These are phyloP conservation scores for Rhodinocichla rosea DNA, from an alignment of 2,113 vertebrate genomes.

Conservation along the genomic window DNA sequence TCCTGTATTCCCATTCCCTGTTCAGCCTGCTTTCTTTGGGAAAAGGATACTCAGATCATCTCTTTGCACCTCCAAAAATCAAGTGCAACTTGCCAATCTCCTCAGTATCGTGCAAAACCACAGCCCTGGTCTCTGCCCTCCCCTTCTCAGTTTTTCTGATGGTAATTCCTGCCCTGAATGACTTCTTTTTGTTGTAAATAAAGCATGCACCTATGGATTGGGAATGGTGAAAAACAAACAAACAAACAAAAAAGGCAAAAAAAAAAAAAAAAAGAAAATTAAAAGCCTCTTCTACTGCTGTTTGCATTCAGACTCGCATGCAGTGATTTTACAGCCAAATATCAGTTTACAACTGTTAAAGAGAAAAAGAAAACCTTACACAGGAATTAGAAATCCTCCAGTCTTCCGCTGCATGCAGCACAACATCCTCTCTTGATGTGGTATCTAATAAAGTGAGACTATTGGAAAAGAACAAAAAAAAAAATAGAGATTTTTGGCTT, in stretches of 20 bases:
- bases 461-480: constrained; percentile 25
- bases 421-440: constrained; percentile 61
- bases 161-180: background rate
- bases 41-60: background rate
- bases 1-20: background rate
- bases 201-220: constrained; percentile 67
- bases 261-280: background rate
- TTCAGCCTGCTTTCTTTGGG: background rate
- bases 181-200: constrained; percentile 60
- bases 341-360: background rate
- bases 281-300: constrained; percentile 66
- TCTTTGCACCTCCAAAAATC: background rate
- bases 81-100: background rate
- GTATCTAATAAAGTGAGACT: constrained; percentile 78
- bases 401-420: constrained; percentile 76
- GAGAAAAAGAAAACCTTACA: background rate
- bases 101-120: background rate
- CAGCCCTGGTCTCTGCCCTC: background rate
- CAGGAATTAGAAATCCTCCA: constrained; percentile 16
- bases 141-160: background rate
- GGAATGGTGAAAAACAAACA: constrained; percentile 30
- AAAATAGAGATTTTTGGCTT: fast-evolving
- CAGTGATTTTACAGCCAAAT: constrained; percentile 74
- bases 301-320: constrained; percentile 86
- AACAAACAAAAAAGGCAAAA: background rate